A percentile compares a stretch with the other conserved stretches of the same genome.
Conservation (phyloP, 2,888 invertebrate species). For the Sussaba pulchella region DNA sequence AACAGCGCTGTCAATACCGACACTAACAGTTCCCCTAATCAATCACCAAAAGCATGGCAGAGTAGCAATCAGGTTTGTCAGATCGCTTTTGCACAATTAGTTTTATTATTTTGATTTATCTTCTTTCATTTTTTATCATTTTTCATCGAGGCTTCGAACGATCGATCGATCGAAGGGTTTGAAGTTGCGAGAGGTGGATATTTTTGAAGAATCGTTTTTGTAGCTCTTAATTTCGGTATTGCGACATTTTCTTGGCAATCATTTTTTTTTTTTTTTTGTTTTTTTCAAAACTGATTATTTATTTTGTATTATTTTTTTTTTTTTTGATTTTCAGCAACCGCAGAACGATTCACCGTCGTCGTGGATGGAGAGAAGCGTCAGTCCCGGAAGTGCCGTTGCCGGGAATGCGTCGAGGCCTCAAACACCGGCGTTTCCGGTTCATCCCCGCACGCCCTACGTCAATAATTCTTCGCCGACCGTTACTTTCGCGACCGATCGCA, state of each 20-base stretch:
- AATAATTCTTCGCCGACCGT: conserved; percentile 90
- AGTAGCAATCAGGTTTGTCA: conserved; percentile 82
- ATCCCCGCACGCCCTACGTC: conserved; percentile 94
- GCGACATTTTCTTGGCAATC: not conserved
- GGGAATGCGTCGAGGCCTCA: conserved; percentile 89
- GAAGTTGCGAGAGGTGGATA: not conserved
- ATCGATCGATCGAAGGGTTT: conserved; percentile 28
- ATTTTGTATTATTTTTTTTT: no score
- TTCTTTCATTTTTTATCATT: conserved; percentile 1
- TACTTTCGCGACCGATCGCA: conserved; percentile 81
- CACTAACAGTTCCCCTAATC: conserved; percentile 82
- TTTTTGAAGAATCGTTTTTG: conserved; percentile 6
- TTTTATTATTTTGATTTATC: conserved; percentile 56
- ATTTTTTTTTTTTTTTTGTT: conserved; percentile 4
- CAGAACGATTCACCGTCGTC: conserved; percentile 88
- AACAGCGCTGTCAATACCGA: conserved; percentile 72
- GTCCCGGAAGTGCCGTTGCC: conserved; percentile 86
- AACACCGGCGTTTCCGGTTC: conserved; percentile 97
- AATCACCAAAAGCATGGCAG: conserved; percentile 84
- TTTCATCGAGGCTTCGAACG: conserved; percentile 2
- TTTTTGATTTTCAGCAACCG: conserved; percentile 68
- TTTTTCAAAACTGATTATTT: not conserved
- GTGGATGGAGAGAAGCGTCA: conserved; percentile 86
- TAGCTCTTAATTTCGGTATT: not conserved
- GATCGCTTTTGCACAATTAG: conserved; percentile 60